Conservation (phyloP, 2,888 invertebrate species). For the Desoria tigrina region DNA sequence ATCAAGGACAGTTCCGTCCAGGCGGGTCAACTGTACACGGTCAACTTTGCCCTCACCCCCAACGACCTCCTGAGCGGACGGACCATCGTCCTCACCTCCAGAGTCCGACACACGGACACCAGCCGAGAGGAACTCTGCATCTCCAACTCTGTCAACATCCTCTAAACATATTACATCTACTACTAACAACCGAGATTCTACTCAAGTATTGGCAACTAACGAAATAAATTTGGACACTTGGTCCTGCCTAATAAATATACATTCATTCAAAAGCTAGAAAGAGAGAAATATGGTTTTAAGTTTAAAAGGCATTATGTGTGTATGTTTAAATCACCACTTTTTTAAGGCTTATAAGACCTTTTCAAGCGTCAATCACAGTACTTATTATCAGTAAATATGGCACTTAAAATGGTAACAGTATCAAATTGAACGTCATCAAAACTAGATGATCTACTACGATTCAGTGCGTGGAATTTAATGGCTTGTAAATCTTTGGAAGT, state of each 20-base stretch:
- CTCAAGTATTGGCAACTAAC: neutral
- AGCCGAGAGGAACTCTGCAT: neutral
- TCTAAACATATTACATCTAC: neutral
- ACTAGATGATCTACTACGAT: no score
- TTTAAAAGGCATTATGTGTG: no score
- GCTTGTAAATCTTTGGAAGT: no score
- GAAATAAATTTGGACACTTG: neutral
- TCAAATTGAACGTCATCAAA: no score
- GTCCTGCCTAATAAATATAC: neutral
- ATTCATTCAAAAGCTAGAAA: no score
- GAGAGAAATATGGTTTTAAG: no score
- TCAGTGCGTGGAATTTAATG: no score
- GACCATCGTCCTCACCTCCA: neutral
- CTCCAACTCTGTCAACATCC: neutral
- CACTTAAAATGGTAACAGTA: no score
- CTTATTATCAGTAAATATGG: no score
- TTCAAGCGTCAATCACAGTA: no score
- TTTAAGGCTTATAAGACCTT: no score
- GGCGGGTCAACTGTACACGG: constrained; percentile 10
- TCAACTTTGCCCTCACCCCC: neutral
- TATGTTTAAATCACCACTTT: no score
- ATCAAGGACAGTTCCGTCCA: neutral
- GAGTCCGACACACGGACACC: neutral
- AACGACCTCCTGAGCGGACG: constrained; percentile 7
- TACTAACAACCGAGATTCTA: neutral